A percentile compares a stretch with the other conserved stretches of the same genome.
Evolutionary conservation across 2,888 invertebrate species (phyloP).

Genomic region (Melanophora roralis): DNA sequence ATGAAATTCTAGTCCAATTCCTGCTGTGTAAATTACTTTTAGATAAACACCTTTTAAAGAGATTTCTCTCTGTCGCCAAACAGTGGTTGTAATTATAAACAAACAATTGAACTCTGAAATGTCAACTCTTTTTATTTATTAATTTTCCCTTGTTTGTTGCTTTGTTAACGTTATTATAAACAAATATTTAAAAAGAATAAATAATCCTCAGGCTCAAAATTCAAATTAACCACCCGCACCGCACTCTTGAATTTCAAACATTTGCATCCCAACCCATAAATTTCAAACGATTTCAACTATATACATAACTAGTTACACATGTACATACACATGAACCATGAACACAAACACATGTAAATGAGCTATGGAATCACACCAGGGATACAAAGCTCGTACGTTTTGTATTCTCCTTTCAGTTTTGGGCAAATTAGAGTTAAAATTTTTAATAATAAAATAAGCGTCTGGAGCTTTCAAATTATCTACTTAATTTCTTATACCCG

Average conservation of each 20-base stretch:
- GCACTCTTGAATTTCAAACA: constrained; percentile 38
- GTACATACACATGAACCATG: no score
- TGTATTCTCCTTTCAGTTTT: not conserved
- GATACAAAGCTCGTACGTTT: not conserved
- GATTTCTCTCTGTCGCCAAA: constrained; percentile 34
- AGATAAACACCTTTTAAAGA: constrained; percentile 59
- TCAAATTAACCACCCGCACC: constrained; percentile 62
- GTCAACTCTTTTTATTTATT: constrained; percentile 54
- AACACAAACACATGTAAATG: no score
- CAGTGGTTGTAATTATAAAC: constrained; percentile 40
- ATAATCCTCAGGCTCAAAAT: constrained; percentile 46
- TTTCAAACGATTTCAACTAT: constrained; percentile 26
- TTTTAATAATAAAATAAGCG: no score
- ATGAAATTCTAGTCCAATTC: constrained; percentile 60
- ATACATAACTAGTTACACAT: no score
- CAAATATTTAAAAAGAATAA: constrained; percentile 2
- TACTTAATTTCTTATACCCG: no score
- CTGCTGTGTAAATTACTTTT: constrained; percentile 61
- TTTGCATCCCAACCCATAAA: constrained; percentile 18
- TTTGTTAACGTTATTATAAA: constrained; percentile 13
- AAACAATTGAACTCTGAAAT: constrained; percentile 58
- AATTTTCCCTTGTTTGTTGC: constrained; percentile 11
- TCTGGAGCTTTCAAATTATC: no score
- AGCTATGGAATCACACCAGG: no score
- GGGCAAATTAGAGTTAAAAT: no score